Percentiles rank a stretch among this genome's conserved stretches.
Conservation (phyloP, 2,113 vertebrate species). For the Gobio gobio region DNA sequence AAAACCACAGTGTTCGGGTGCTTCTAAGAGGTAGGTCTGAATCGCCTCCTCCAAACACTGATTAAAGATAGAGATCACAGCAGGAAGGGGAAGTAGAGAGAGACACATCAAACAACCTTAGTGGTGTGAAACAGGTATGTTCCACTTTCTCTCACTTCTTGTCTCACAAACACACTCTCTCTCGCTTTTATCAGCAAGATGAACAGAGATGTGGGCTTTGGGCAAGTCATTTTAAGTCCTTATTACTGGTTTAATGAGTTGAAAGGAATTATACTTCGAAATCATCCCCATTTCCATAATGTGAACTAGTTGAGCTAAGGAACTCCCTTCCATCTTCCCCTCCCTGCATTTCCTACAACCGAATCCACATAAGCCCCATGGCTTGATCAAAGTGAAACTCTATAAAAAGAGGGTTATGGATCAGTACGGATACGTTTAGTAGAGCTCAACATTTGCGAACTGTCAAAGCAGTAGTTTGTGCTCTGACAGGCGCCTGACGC, state of each 20-base stretch:
- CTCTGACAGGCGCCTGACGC: background rate
- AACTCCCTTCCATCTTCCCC: background rate
- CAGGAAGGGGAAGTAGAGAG: constrained; percentile 31
- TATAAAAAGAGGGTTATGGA: background rate
- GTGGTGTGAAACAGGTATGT: constrained; percentile 33
- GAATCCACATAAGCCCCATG: constrained; percentile 32
- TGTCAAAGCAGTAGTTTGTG: constrained; percentile 18
- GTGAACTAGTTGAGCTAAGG: constrained; percentile 8
- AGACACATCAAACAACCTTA: constrained; percentile 48
- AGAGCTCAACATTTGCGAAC: constrained; percentile 9
- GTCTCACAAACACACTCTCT: constrained; percentile 28
- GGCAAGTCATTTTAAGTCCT: constrained; percentile 40
- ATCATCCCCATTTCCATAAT: constrained; percentile 19
- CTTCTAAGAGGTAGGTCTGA: constrained; percentile 46
- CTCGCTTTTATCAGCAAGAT: constrained; percentile 8
- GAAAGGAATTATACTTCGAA: constrained; percentile 40
- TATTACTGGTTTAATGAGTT: constrained; percentile 43
- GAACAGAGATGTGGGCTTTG: constrained; percentile 39
- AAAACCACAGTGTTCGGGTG: constrained; percentile 29
- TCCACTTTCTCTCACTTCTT: constrained; percentile 28
- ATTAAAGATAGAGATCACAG: constrained; percentile 57
- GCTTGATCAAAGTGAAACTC: constrained; percentile 45
- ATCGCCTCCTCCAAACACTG: constrained; percentile 46
- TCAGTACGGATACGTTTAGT: constrained; percentile 20
- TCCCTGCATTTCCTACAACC: background rate